Percentiles rank a stretch among this genome's conserved stretches.
Conservation (phyloP, 2,888 invertebrate genomes). For the Tiliacea aurago region DNA sequence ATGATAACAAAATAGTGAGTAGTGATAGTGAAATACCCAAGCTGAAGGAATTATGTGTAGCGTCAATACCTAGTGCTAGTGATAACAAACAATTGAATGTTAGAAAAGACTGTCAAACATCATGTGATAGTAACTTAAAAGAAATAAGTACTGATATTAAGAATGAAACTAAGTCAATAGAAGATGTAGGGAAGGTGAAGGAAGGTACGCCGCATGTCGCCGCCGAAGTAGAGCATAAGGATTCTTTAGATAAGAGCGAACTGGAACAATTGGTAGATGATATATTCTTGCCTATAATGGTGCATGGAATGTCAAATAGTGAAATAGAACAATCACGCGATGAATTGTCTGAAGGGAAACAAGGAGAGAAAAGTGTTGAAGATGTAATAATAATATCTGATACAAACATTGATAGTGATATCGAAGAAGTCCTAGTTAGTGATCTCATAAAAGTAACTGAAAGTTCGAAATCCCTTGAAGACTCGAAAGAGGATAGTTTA, state of each 20-base stretch:
- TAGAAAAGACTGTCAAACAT: constrained; percentile 86
- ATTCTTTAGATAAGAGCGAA: constrained; percentile 63
- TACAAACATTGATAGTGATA: constrained; percentile 53
- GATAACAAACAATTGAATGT: constrained; percentile 81
- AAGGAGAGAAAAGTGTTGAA: constrained; percentile 28
- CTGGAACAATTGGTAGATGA: constrained; percentile 65
- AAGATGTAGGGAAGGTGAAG: constrained; percentile 75
- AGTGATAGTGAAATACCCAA: constrained; percentile 84
- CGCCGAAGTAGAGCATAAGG: constrained; percentile 71
- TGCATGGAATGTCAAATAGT: constrained; percentile 59
- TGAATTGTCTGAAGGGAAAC: constrained; percentile 44
- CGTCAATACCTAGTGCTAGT: constrained; percentile 86
- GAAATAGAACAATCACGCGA: constrained; percentile 59
- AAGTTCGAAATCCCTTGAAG: constrained; percentile 45
- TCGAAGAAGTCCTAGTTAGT: constrained; percentile 61
- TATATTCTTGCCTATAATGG: constrained; percentile 69
- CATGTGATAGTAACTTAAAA: constrained; percentile 85
- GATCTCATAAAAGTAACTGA: constrained; percentile 65
- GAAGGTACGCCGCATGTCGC: constrained; percentile 67
- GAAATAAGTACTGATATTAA: constrained; percentile 81
- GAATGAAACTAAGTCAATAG: constrained; percentile 87
- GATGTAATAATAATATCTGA: constrained; percentile 27
- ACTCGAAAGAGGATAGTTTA: constrained; percentile 56
- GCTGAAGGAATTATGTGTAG: constrained; percentile 85
- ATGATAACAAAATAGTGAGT: constrained; percentile 78